These are phyloP conservation scores for Eueremaeus valkanovi DNA, from an alignment of 2,888 invertebrate genomes.

Conservation along the genomic window DNA sequence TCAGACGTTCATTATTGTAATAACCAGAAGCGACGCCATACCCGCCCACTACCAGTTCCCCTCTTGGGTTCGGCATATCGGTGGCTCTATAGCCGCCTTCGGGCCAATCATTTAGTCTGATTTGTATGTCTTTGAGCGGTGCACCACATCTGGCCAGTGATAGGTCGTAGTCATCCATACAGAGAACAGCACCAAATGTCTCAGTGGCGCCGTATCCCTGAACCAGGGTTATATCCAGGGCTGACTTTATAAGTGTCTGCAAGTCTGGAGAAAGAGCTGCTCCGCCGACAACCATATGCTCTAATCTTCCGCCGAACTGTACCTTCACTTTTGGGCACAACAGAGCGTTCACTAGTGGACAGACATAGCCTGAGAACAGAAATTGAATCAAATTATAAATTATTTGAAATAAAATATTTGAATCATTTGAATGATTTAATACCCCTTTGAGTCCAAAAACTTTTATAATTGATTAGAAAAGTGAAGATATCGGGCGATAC, in stretches of 20 bases:
- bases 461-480: conserved; percentile 36
- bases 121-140: conserved; percentile 14
- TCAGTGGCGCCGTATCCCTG: conserved; percentile 97
- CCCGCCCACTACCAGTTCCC: conserved; percentile 82
- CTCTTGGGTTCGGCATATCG: conserved; percentile 79
- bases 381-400: no score
- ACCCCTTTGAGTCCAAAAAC: conserved; percentile 29
- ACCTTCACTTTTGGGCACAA: conserved; percentile 22
- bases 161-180: conserved; percentile 33
- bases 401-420: neutral
- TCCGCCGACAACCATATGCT: conserved; percentile 86
- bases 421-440: neutral
- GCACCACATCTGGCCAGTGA: conserved; percentile 36
- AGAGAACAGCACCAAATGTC: conserved; percentile 20
- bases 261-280: conserved; percentile 94
- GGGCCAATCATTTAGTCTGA: conserved; percentile 63
- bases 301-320: conserved; percentile 70
- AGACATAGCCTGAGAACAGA: neutral
- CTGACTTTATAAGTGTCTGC: conserved; percentile 85
- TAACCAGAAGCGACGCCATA: conserved; percentile 89
- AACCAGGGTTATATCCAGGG: conserved; percentile 80
- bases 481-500: conserved; percentile 24
- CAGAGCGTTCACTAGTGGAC: neutral
- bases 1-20: conserved; percentile 64
- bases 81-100: conserved; percentile 84